Base-by-base conservation (phyloP, 2,797 vertebrate genomes). In the Micromesistius poutassou region DNA sequence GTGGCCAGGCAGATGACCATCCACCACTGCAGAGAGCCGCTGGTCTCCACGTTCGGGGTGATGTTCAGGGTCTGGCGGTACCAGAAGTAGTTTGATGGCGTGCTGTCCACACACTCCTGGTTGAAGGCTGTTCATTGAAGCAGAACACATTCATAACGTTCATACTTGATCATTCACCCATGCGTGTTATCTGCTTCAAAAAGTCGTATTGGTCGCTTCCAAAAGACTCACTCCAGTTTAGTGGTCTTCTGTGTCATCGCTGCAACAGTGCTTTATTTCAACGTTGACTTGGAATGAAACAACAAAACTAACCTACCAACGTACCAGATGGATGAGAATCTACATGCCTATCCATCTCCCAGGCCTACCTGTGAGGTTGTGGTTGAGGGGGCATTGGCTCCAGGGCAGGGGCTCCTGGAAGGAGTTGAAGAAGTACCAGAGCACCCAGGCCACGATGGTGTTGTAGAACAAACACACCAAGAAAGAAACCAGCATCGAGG, bases 361-460 rank as follows among this genome's bases (percentile, higher is more conserved):
- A 70, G 85, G 13, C 70, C 30, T 88, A 97, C 97, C 95, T 89
- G 95, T 96, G 55, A 9, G 86, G 82, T 95, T 95, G 13, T 79
- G 77, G n/a, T 91, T 93, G 12, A 93, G 72, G 0, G 96, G 96
- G 81, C 97, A 98, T 7, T 81, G 30, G 4, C 91, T 94, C 97
- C 97, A 98, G 1, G 97, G 97, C 85, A 98, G 90, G 0, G 97
- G 97, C 3, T 95, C 76, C 86, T 96, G 94, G 86, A 98, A 97
- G 75, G 96, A 98, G 85, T 97, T 94, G 79, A 96, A 93, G 35
- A 98, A 91, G 85, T 96, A 97, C 97, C 97, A 97, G 36, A 97
- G 89, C 74, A 97, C 95, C 97, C 96, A 97, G 50, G 93, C 90
- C 75, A 98, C 75, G 84, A 98, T 93, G 0, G 92, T 95, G 86